phyloP scores from a whole-genome alignment of 1,140 invertebrate species.

The Trichogramma pretiosum region DNA sequence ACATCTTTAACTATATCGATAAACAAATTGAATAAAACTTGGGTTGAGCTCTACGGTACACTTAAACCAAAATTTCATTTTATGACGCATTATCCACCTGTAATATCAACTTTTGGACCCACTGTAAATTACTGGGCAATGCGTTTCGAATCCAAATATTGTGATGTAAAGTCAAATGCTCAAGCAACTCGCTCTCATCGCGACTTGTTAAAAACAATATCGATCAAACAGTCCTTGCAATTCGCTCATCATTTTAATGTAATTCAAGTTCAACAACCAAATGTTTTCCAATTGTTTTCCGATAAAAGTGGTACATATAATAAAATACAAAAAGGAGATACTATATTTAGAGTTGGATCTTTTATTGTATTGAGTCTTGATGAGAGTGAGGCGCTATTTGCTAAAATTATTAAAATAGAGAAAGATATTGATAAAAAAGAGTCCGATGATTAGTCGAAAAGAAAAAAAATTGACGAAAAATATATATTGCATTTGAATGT shows the following conservation, averaged over 20 bases:
- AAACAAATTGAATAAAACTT: background rate
- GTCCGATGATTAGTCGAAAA: too few relatives aligned
- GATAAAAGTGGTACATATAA: background rate
- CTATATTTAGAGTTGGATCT: background rate
- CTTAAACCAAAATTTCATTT: slow-evolving; percentile 16
- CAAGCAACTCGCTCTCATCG: slow-evolving; percentile 5
- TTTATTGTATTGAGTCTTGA: background rate
- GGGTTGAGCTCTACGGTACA: background rate
- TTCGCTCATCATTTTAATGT: slow-evolving; percentile 6
- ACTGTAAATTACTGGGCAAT: slow-evolving; percentile 15
- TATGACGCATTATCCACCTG: slow-evolving; percentile 2
- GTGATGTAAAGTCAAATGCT: slow-evolving; percentile 16
- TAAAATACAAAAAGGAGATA: background rate
- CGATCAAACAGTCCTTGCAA: slow-evolving; percentile 11
- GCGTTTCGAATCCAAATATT: slow-evolving; percentile 18
- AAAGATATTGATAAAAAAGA: background rate
- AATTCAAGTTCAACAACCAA: background rate
- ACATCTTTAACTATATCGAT: background rate
- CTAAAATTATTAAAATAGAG: background rate
- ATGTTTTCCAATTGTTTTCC: background rate
- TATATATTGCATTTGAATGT: background rate
- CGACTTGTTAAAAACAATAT: slow-evolving; percentile 16
- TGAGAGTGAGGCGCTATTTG: background rate
- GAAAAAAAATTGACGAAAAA: background rate
- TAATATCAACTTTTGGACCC: slow-evolving; percentile 5